A percentile compares a stretch with the other conserved stretches of the same genome.
These are phyloP conservation scores for Lithobates pipiens DNA, from an alignment of 2,797 vertebrate genomes.

Conservation along the genomic window DNA sequence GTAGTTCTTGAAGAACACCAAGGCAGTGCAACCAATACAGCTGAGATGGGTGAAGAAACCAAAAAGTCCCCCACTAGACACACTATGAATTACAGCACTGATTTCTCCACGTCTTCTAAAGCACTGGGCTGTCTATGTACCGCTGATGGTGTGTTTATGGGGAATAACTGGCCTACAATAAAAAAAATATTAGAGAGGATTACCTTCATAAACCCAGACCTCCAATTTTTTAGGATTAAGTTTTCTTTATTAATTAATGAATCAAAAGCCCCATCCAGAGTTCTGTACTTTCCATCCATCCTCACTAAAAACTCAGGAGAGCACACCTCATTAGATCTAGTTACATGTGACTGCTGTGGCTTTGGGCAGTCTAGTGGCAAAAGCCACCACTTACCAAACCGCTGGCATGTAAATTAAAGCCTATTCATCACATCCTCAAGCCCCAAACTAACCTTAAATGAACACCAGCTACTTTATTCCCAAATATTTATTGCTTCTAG, in stretches of 20 bases:
- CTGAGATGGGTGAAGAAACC: too few relatives aligned
- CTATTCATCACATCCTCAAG: conserved; percentile 68
- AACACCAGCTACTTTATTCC: conserved; percentile 64
- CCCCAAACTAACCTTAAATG: conserved; percentile 68
- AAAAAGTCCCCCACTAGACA: too few relatives aligned
- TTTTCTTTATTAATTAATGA: conserved; percentile 61
- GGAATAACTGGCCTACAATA: background rate
- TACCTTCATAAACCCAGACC: conserved; percentile 12
- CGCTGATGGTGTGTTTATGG: background rate
- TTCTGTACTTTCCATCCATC: conserved; percentile 60
- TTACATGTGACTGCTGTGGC: conserved; percentile 62
- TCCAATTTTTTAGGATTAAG: conserved; percentile 42
- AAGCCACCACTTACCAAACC: conserved; percentile 60
- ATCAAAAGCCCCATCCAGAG: conserved; percentile 48
- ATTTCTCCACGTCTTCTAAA: background rate
- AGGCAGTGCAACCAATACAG: too few relatives aligned
- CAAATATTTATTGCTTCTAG: conserved; percentile 69
- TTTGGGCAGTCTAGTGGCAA: conserved; percentile 61
- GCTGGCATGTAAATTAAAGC: conserved; percentile 69
- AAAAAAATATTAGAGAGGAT: background rate
- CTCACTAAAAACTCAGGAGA: conserved; percentile 60
- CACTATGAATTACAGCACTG: too few relatives aligned
- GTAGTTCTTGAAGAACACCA: too few relatives aligned
- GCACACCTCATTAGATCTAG: conserved; percentile 63
- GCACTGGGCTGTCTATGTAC: background rate